Conservation (phyloP, 2,797 vertebrate species). For the Helarctos malayanus region DNA sequence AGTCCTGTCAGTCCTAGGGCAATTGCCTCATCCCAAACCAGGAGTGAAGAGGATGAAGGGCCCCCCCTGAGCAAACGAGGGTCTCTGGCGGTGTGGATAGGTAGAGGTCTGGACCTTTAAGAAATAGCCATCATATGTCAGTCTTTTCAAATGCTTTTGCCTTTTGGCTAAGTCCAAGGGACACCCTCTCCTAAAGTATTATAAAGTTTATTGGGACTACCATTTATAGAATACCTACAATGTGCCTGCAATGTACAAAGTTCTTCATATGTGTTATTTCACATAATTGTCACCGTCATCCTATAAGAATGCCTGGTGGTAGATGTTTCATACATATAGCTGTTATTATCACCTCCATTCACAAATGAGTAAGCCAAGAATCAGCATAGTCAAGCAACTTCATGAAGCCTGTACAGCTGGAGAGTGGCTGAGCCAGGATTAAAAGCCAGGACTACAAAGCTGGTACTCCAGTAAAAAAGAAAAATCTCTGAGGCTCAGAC, state of each 20-base stretch:
- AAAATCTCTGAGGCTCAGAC: neutral
- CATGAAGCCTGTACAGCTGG: neutral
- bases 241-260: no score
- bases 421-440: neutral
- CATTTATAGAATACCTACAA: neutral
- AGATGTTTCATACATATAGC: no score
- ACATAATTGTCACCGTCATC: neutral
- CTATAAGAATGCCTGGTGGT: neutral
- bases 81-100: neutral
- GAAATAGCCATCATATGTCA: neutral
- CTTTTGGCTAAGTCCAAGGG: neutral
- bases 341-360: neutral
- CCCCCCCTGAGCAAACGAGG: neutral
- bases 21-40: neutral
- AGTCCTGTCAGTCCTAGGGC: neutral
- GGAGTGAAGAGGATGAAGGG: neutral
- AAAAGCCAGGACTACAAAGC: neutral
- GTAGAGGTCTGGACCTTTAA: neutral
- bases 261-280: neutral
- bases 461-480: neutral
- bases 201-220: neutral
- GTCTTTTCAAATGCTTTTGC: slow-evolving; percentile 19
- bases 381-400: neutral
- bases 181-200: neutral
- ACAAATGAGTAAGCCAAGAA: neutral